These are phyloP conservation scores for Marisa cornuarietis DNA, from an alignment of 1,140 invertebrate species.

Conservation along the genomic window DNA sequence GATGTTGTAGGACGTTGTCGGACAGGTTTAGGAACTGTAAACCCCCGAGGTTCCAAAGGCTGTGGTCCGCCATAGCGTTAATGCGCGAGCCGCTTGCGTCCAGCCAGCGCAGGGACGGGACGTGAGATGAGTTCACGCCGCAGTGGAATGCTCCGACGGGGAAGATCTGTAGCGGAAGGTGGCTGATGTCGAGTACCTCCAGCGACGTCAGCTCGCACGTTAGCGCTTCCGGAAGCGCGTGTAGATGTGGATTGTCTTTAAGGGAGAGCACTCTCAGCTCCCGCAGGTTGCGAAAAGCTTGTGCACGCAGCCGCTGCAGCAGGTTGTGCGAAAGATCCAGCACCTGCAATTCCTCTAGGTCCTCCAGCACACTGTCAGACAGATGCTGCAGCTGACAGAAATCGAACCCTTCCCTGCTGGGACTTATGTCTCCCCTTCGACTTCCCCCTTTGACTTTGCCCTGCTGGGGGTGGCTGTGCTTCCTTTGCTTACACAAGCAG, in stretches of 20 bases:
- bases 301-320: not conserved
- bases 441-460: not conserved
- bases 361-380: not conserved
- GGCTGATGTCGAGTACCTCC: conserved; percentile 12
- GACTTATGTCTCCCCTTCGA: not conserved
- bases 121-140: conserved; percentile 1
- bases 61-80: conserved; percentile 2
- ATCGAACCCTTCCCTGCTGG: not conserved
- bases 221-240: conserved; percentile 2
- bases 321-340: conserved; percentile 19
- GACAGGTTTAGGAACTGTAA: conserved; percentile 22
- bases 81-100: conserved; percentile 5
- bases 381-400: conserved; percentile 15
- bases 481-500: conserved; percentile 7
- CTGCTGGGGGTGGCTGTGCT: too few species aligned
- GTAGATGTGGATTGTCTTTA: conserved; percentile 1
- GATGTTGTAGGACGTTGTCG: not conserved
- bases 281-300: not conserved
- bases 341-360: conserved; percentile 13
- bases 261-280: conserved; percentile 16
- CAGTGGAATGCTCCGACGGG: conserved; percentile 7
- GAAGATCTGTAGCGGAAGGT: not conserved
- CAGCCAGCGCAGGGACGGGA: not conserved
- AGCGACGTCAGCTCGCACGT: conserved; percentile 7
- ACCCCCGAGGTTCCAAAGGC: conserved; percentile 11